Base-by-base conservation (phyloP, 1,140 invertebrate species). In the Lucilia cuprina region DNA sequence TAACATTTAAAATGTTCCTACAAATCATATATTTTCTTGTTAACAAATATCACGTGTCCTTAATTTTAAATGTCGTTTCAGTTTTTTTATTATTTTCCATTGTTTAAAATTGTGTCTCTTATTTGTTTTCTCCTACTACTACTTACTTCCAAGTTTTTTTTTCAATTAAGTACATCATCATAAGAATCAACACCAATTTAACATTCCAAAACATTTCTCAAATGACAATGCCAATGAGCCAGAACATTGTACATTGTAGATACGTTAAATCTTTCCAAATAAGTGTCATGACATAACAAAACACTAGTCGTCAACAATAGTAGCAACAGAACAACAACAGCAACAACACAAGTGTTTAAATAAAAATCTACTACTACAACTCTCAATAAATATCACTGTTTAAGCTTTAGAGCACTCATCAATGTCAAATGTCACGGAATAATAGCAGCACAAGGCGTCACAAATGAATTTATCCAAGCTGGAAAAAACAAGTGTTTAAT, bases 381-480 rank as follows among this genome's bases (percentile, higher is more conserved):
- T n/a, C n/a, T n/a, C n/a, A n/a, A n/a, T n/a, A 12, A 55, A 13
- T 17, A 55, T 55, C 50, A 55, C 9, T 70, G n/a, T 70, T 77
- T 80, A 80, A 80, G 77, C 77, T 80, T 25, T 80, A 49, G 77
- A 80, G 77, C 77, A 80, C 77, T 80, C 77, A 80, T 80, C 77
- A 80, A 80, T 80, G 77, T 80, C 77, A 80, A 80, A 80, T 80
- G 77, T 80, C 77, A 80, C 77, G 77, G 77, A 80, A 80, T 80
- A 80, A 80, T 80, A 30, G 41, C 77, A 80, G 41, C n/a, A 49
- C 34, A n/a, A 34, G 41, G 77, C 41, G 41, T 80, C 77, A 49
- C 77, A 80, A n/a, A n/a, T n/a, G n/a, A 78, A 78, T 78, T 78
- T 49, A 78, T 21, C 25, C 74, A 5, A 55, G 21, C 65, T 21